A percentile compares a stretch with the other conserved stretches of the same genome.
Conservation (phyloP, 2,113 vertebrate genomes). For the Oncorhynchus mykiss region DNA sequence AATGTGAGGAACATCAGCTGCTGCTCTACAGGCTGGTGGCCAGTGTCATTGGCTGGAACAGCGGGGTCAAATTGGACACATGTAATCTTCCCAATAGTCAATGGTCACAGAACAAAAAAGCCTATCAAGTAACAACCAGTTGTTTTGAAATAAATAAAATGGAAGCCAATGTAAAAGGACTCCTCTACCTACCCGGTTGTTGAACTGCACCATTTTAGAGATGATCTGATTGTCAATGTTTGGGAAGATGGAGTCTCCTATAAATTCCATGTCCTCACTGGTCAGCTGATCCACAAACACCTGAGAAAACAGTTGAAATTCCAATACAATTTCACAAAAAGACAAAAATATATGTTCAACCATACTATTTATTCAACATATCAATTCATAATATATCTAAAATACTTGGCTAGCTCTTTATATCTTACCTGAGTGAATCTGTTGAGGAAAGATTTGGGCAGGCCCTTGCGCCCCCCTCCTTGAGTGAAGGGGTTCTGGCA, state of each 20-base stretch:
- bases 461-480: conserved; percentile 93
- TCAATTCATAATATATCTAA: neutral
- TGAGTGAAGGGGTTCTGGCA: conserved; percentile 96
- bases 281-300: conserved; percentile 93
- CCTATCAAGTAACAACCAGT: too few relatives aligned
- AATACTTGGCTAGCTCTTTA: neutral
- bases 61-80: neutral
- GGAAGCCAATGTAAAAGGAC: conserved; percentile 1
- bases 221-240: conserved; percentile 81
- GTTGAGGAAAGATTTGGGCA: conserved; percentile 96
- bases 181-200: conserved; percentile 79
- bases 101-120: neutral
- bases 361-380: neutral
- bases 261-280: conserved; percentile 91
- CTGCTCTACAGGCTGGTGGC: neutral
- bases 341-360: neutral
- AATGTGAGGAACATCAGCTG: neutral
- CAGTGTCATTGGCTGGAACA: conserved; percentile 5
- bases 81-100: neutral
- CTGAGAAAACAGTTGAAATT: conserved; percentile 62
- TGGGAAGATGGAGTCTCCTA: conserved; percentile 86
- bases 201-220: conserved; percentile 94
- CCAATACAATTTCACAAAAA: neutral
- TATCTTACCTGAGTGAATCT: conserved; percentile 90
- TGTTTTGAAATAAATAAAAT: too few relatives aligned